Conservation (phyloP, 1,140 invertebrate genomes). For the Zaprionus kolodkinae region DNA sequence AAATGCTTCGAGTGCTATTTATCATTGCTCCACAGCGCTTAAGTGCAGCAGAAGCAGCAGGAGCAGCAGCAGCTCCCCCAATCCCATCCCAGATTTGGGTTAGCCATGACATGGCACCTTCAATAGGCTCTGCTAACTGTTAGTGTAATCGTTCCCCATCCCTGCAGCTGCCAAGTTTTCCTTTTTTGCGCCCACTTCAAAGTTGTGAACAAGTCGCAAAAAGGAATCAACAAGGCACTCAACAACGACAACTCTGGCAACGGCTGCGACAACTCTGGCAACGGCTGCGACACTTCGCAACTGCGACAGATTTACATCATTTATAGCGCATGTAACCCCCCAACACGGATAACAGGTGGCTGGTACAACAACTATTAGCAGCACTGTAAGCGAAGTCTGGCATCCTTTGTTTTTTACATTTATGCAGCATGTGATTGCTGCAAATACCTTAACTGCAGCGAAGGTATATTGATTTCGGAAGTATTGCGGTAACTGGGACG, state of each 20-base stretch:
- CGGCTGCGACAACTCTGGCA: slow-evolving; percentile 60
- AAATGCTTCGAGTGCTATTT: slow-evolving; percentile 67
- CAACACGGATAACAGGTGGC: slow-evolving; percentile 48
- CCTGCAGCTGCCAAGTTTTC: slow-evolving; percentile 59
- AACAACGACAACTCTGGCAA: slow-evolving; percentile 39
- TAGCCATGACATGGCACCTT: slow-evolving; percentile 37
- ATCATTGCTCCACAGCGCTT: slow-evolving; percentile 63
- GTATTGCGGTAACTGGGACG: too few relatives aligned
- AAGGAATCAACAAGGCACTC: slow-evolving; percentile 71
- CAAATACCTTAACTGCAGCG: not conserved
- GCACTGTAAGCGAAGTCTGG: not conserved
- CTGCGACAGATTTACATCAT: slow-evolving; percentile 73
- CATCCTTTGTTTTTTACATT: slow-evolving; percentile 1
- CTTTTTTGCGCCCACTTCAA: slow-evolving; percentile 41
- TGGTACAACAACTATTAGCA: slow-evolving; percentile 36
- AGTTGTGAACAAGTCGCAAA: slow-evolving; percentile 71
- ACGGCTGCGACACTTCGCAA: slow-evolving; percentile 36
- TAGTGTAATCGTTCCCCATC: slow-evolving; percentile 7
- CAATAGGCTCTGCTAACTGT: slow-evolving; percentile 36
- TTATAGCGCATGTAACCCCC: slow-evolving; percentile 58
- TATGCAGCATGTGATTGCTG: not conserved
- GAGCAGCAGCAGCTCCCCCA: slow-evolving; percentile 15
- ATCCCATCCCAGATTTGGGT: slow-evolving; percentile 7
- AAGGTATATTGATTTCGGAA: not conserved
- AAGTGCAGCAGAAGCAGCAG: slow-evolving; percentile 53